phyloP scores from a whole-genome alignment of 1,140 invertebrate species.

The Cyrtorhinus lividipennis region DNA sequence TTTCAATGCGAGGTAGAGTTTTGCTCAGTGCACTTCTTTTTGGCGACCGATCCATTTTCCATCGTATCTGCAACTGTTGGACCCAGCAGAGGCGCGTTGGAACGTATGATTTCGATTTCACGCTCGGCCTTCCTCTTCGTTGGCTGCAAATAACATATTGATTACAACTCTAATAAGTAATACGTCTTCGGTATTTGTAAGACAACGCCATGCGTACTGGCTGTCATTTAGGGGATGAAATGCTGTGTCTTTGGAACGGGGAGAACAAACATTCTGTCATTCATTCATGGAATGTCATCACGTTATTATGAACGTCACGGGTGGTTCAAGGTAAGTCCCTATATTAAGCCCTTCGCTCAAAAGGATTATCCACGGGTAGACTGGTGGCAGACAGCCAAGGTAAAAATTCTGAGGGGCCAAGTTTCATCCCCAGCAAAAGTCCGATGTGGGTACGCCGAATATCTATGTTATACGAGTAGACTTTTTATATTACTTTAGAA shows the following conservation, averaged over 20 bases:
- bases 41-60: no score
- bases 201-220: background rate
- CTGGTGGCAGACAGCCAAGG: background rate
- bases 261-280: no score
- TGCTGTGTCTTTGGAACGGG: background rate
- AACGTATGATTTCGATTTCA: constrained; percentile 17
- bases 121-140: background rate
- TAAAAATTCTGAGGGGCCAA: background rate
- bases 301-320: background rate
- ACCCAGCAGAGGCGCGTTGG: no score
- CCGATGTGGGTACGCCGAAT: no score
- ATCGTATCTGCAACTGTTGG: no score
- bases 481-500: no score
- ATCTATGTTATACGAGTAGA: no score
- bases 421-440: background rate
- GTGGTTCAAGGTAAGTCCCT: background rate
- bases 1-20: no score
- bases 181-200: background rate
- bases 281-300: background rate
- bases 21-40: no score
- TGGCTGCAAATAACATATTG: background rate
- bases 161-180: background rate
- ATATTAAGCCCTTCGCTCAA: background rate
- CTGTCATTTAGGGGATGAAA: background rate
- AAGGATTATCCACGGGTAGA: background rate